Base-by-base conservation (phyloP, 37 sponge, comb jelly and placozoan species). In the Ianthella basta region DNA sequence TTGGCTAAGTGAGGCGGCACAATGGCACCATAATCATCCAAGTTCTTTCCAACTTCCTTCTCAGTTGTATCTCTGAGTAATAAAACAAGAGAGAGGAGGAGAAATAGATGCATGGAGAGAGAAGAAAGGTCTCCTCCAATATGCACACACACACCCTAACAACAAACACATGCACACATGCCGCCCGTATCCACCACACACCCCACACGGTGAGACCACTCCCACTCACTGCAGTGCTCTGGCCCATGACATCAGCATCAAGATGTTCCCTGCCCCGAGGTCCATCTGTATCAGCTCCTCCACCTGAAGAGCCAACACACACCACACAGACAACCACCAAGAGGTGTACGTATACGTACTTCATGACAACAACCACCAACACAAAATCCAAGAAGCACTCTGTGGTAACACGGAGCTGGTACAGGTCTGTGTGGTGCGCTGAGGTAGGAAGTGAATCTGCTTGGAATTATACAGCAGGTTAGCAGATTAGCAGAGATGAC, bases 171-270 rank as follows among this genome's bases (percentile, higher is more conserved):
- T 8, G 8, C 50, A 44, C 50, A 44, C 50, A 25, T 10, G 25
- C 63, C 27, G 13, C 50, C 3, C 50, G 50, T 8, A 44, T 8
- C 3, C 50, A 44, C n/a, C 50, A 44, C 50, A 44, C 50, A 44
- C 50, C n/a, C n/a, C n/a, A 44, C 50, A 8, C 50, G 56, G 6
- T 53, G 25, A 60, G 53, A 81, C 8, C 20, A 18, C 18, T 29
- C 20, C 40, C 25, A 83, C 63, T 39, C 38, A 92, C 92, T 86
- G 86, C 18, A 92, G 30, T 35, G 89, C 90, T 53, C 84, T 86
- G 12, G 89, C 73, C 93, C 93, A 93, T 6, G 89, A 44, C 85
- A 89, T 87, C 55, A 93, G 68, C 0, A 80, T 38, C 21, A 89
- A 84, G 36, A 89, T 93, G 85, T 87, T 90, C 32, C 83, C 27